Percentiles rank a stretch among this genome's conserved stretches.
These are phyloP conservation scores for Hippocampus comes DNA, from an alignment of 2,113 vertebrate genomes.

Conservation along the genomic window DNA sequence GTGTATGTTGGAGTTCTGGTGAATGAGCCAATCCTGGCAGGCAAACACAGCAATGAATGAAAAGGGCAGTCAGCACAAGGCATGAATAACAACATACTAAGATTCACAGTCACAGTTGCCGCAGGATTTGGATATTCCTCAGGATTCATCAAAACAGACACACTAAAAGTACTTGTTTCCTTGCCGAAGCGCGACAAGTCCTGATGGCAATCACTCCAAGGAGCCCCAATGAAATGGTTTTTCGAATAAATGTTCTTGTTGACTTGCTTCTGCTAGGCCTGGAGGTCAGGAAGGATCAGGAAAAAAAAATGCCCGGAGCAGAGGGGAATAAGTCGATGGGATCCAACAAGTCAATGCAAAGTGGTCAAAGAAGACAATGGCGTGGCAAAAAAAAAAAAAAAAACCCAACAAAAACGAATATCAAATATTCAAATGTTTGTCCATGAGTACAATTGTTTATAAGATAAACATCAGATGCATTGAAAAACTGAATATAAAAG, in stretches of 20 bases:
- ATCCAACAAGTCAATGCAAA: not conserved
- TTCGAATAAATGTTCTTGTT: not conserved
- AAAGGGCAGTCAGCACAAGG: constrained; percentile 12
- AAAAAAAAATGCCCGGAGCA: not conserved
- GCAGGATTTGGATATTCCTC: not conserved
- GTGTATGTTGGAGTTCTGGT: constrained; percentile 84
- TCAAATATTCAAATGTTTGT: not conserved
- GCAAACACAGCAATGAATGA: constrained; percentile 28
- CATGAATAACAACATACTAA: constrained; percentile 30
- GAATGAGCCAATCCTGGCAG: constrained; percentile 85
- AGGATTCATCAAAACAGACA: not conserved
- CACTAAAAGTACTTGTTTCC: not conserved
- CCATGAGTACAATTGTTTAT: not conserved
- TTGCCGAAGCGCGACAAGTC: not conserved
- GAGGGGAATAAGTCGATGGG: not conserved
- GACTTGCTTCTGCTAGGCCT: not conserved
- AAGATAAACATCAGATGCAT: not conserved
- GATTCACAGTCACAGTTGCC: not conserved
- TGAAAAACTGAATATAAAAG: not conserved
- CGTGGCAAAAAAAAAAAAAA: too few species aligned
- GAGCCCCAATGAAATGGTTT: not conserved
- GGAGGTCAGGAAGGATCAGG: not conserved
- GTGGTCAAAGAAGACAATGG: too few species aligned
- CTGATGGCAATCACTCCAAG: too few species aligned
- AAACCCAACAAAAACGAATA: not conserved